phyloP scores from a whole-genome alignment of 1,140 invertebrate genomes.

The Zaprionus ghesquierei region DNA sequence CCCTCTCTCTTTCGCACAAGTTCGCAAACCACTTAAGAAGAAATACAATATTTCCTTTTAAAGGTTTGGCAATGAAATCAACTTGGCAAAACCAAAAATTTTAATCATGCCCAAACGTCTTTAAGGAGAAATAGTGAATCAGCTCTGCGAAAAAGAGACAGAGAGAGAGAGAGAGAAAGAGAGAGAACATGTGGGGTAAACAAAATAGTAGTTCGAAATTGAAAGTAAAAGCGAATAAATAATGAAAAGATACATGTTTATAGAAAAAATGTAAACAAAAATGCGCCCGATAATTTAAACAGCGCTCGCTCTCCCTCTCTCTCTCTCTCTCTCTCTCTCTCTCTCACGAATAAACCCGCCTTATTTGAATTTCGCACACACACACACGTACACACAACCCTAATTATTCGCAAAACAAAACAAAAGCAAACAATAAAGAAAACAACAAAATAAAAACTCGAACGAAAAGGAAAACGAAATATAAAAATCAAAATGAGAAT shows the following conservation, averaged over 20 bases:
- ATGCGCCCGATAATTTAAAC: no score
- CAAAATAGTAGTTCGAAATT: no score
- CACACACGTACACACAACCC: slow-evolving; percentile 11
- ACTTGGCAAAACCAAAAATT: slow-evolving; percentile 1
- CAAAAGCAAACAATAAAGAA: slow-evolving; percentile 1
- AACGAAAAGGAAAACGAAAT: slow-evolving; percentile 1
- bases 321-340: neutral
- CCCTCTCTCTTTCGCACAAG: neutral
- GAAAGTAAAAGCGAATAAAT: slow-evolving; percentile 36
- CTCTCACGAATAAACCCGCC: neutral
- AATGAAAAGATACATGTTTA: slow-evolving; percentile 38
- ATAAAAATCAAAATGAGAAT: neutral
- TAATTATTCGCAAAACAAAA: slow-evolving; percentile 22
- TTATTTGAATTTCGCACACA: slow-evolving; percentile 8
- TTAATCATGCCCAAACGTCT: neutral
- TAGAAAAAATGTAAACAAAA: slow-evolving; percentile 46
- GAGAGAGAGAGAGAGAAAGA: neutral
- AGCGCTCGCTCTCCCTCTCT: neutral
- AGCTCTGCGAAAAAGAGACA: neutral
- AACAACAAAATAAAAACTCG: no score
- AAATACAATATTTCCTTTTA: neutral
- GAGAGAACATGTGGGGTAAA: neutral
- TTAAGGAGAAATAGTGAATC: neutral
- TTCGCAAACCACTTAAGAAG: neutral
- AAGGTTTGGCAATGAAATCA: neutral